phyloP scores from a whole-genome alignment of 2,797 vertebrate genomes.

The Tapera naevia region DNA sequence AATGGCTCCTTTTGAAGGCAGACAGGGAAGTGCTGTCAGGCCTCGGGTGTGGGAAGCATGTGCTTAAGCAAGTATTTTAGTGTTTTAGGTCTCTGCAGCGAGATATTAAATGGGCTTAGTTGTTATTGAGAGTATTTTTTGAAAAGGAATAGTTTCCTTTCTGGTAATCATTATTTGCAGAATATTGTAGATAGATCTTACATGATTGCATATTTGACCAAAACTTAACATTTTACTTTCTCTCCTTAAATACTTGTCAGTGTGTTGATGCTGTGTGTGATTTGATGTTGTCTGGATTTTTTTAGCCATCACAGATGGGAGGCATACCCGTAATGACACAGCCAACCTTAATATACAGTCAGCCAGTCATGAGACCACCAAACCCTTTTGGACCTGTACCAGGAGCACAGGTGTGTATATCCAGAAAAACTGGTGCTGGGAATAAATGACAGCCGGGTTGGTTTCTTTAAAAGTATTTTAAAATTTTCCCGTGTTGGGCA shows the following conservation, averaged over 20 bases:
- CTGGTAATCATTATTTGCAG: background rate
- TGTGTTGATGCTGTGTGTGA: background rate
- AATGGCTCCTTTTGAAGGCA: background rate
- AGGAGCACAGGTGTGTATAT: slow-evolving; percentile 86
- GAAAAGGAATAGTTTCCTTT: background rate
- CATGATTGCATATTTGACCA: background rate
- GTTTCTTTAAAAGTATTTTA: background rate
- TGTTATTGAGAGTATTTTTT: background rate
- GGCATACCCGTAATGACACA: slow-evolving; percentile 92
- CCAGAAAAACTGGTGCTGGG: background rate
- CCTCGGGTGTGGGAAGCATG: accelerated
- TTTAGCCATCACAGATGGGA: slow-evolving; percentile 88
- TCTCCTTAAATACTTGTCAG: background rate
- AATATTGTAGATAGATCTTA: background rate
- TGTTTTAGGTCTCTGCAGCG: background rate
- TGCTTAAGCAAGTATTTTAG: background rate
- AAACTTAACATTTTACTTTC: background rate
- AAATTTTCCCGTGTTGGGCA: background rate
- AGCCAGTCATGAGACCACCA: slow-evolving; percentile 92
- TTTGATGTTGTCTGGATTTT: slow-evolving; percentile 19
- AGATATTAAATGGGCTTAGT: background rate
- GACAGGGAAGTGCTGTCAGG: background rate
- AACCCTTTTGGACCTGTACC: slow-evolving; percentile 91
- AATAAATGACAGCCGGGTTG: background rate
- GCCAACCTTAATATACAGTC: slow-evolving; percentile 93